These are phyloP conservation scores for Caenorhabditis elegans DNA, from an alignment of 1,140 invertebrate genomes.

Conservation along the genomic window WBcel235 BX284603.4:4530001-4530500, in stretches of 20 bases:
- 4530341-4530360: conserved; percentile 62
- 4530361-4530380: conserved; percentile 50
- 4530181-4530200: conserved; percentile 86
- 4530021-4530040: conserved; percentile 69
- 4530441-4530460: conserved; percentile 59
- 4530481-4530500: conserved; percentile 47
- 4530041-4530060: conserved; percentile 81
- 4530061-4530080: conserved; percentile 82
- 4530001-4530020: background rate
- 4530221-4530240: conserved; percentile 35
- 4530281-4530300: conserved; percentile 58
- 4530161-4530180: conserved; percentile 76
- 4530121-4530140: background rate
- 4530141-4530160: conserved; percentile 48
- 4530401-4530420: conserved; percentile 30
- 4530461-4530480: conserved; percentile 56
- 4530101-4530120: conserved; percentile 25
- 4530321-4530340: conserved; percentile 52
- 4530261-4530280: conserved; percentile 54
- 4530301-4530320: conserved; percentile 19
- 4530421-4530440: background rate
- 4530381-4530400: conserved; percentile 39
- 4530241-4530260: conserved; percentile 50
- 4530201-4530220: conserved; percentile 77
- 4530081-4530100: conserved; percentile 77